These are phyloP conservation scores for Erebia palarica DNA, from an alignment of 2,888 invertebrate genomes.

Conservation along the genomic window DNA sequence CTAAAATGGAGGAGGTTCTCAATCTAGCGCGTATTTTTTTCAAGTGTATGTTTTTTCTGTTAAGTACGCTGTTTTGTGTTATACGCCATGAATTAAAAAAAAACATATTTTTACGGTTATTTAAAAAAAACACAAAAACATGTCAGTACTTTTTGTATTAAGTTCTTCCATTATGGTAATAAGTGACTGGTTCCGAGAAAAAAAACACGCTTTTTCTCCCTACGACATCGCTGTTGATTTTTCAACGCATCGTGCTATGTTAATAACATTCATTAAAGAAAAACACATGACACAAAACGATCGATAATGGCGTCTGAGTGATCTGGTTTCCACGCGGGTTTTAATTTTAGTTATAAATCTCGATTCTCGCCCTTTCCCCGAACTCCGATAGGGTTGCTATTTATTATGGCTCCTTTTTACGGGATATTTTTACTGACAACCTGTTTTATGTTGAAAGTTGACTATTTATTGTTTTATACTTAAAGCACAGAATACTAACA, in stretches of 20 bases:
- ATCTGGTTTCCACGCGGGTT: slow-evolving; percentile 52
- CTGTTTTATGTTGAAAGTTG: not conserved
- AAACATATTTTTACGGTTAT: not conserved
- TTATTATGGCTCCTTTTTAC: not conserved
- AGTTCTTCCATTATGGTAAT: slow-evolving; percentile 3
- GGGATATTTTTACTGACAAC: not conserved
- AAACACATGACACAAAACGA: slow-evolving; percentile 41
- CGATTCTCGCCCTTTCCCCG: slow-evolving; percentile 80
- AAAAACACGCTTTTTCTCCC: slow-evolving; percentile 3
- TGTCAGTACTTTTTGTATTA: slow-evolving; percentile 4
- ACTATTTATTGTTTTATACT: too few relatives aligned
- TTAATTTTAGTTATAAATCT: slow-evolving; percentile 79
- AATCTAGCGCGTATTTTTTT: too few relatives aligned
- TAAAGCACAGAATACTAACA: too few relatives aligned
- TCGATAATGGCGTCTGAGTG: slow-evolving; percentile 43
- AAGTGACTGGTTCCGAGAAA: slow-evolving; percentile 21
- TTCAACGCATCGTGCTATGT: slow-evolving; percentile 32
- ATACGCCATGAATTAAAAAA: too few relatives aligned
- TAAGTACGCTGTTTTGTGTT: too few relatives aligned
- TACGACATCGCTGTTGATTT: slow-evolving; percentile 31
- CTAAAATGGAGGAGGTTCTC: too few relatives aligned
- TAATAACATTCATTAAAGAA: slow-evolving; percentile 41
- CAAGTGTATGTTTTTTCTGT: too few relatives aligned
- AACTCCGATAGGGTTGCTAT: slow-evolving; percentile 51
- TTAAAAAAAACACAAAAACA: not conserved